Base-by-base conservation (phyloP, 2,113 vertebrate genomes). In the Tauraco erythrolophus region DNA sequence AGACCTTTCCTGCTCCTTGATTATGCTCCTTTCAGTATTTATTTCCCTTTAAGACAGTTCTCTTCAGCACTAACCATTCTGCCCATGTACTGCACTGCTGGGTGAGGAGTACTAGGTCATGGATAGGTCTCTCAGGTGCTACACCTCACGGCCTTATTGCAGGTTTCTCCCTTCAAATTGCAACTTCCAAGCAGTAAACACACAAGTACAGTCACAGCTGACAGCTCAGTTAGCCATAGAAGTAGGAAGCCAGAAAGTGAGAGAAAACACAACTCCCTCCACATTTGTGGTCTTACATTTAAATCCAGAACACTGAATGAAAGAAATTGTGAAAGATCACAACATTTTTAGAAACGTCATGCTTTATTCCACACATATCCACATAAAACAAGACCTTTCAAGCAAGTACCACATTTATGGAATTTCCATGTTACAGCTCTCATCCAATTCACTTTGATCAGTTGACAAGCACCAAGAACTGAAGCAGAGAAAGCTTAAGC, bases 151-250 rank as follows among this genome's bases (percentile, higher is more conserved):
- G 33, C 19, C 25, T 50, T 54, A 66, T 14, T 51, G 31, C 31
- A 39, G 13, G 4, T 41, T 75, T 60, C 30, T 56, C n/a, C 31
- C 54, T 74, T 33, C 14, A 57, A 45, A 80, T 33, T 30, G n/a
- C 35, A 72, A 18, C 27, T 80, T 86, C 50, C 35, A 45, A 35
- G 48, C 1, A 2, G 68, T 33, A 69, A 77, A 50, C 39, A 45
- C 2, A 13, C 31, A n/a, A 37, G 33, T 37, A 50, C 0, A 62
- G 17, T n/a, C 60, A 78, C 2, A 37, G 43, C 1, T 1, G 0
- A 70, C 28, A 75, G 61, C 4, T 23, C 14, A 64, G 14, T 41
- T 43, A 82, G 37, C 24, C 64, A 86, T 3, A 28, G 21, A 39
- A 65, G 18, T 3, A 87, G 15, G 37, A 89, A 94, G 33, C 4